Conservation (phyloP, 2,113 vertebrate genomes). For the Corythaeola cristata region DNA sequence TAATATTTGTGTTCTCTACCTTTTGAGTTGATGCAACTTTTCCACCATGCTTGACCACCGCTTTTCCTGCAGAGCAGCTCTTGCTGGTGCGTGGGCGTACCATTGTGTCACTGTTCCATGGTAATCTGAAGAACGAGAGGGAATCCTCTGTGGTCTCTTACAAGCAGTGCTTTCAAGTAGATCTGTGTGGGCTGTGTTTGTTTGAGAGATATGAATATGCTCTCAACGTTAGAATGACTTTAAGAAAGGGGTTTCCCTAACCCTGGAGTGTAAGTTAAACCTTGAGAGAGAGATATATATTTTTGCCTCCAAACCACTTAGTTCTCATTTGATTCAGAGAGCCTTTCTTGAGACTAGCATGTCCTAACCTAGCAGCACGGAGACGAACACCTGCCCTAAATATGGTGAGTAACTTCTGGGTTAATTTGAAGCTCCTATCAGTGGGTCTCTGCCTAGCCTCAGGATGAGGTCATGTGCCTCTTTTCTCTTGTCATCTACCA, state of each 20-base stretch:
- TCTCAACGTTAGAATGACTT: constrained; percentile 43
- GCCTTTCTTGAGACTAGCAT: background rate
- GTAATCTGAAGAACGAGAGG: constrained; percentile 63
- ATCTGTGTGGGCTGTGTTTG: constrained; percentile 60
- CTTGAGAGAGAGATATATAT: constrained; percentile 31
- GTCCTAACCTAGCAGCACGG: background rate
- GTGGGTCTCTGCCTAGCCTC: background rate
- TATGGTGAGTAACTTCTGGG: constrained; percentile 67
- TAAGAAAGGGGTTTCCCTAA: constrained; percentile 77
- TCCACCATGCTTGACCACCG: constrained; percentile 56
- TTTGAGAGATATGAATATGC: constrained; percentile 60
- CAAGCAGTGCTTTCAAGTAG: constrained; percentile 66
- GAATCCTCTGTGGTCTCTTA: constrained; percentile 78
- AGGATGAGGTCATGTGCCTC: background rate
- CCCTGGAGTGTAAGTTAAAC: constrained; percentile 65
- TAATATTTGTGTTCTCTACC: constrained; percentile 44
- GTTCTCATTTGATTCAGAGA: constrained; percentile 69
- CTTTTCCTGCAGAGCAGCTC: constrained; percentile 62
- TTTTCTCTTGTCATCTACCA: background rate
- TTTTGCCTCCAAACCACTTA: constrained; percentile 63
- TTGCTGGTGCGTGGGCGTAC: background rate
- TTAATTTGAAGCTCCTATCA: background rate
- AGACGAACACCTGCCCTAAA: background rate
- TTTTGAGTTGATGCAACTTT: constrained; percentile 65
- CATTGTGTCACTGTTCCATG: constrained; percentile 66